A percentile compares a stretch with the other conserved stretches of the same genome.
Evolutionary conservation across 2,113 vertebrate genomes (phyloP).

Genomic region (Nerophis lumbriciformis): DNA sequence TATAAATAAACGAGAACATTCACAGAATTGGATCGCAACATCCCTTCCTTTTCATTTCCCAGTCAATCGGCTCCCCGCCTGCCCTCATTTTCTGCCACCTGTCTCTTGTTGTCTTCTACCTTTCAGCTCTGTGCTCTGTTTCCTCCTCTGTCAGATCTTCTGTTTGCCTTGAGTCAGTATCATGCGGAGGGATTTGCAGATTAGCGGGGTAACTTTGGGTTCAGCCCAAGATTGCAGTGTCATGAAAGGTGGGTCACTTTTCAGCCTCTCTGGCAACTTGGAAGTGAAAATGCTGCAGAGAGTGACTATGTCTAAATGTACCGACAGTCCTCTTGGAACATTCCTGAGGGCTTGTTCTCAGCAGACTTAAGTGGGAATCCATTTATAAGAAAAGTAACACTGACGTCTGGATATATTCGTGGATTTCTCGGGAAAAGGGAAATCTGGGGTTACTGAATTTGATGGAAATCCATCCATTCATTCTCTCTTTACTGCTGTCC

Average conservation of each 20-base stretch:
- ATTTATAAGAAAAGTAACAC: too few relatives aligned
- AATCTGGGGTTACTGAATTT: too few relatives aligned
- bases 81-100: background rate
- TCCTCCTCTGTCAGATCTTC: background rate
- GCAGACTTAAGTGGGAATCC: background rate
- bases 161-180: background rate
- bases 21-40: too few relatives aligned
- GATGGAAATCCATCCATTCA: too few relatives aligned
- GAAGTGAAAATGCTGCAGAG: background rate
- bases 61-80: background rate
- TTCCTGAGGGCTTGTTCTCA: background rate
- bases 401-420: too few relatives aligned
- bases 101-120: background rate
- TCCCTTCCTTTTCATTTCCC: background rate
- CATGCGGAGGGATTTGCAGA: background rate
- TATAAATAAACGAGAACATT: too few relatives aligned
- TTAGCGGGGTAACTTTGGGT: background rate
- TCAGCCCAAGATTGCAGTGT: background rate
- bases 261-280: background rate
- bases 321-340: background rate
- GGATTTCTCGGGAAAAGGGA: too few relatives aligned
- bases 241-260: constrained; percentile 1
- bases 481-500: too few relatives aligned
- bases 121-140: background rate
- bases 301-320: background rate